A percentile compares a stretch with the other conserved stretches of the same genome.
phyloP scores from a whole-genome alignment of 2,797 vertebrate species.

The Melopsittacus undulatus region DNA sequence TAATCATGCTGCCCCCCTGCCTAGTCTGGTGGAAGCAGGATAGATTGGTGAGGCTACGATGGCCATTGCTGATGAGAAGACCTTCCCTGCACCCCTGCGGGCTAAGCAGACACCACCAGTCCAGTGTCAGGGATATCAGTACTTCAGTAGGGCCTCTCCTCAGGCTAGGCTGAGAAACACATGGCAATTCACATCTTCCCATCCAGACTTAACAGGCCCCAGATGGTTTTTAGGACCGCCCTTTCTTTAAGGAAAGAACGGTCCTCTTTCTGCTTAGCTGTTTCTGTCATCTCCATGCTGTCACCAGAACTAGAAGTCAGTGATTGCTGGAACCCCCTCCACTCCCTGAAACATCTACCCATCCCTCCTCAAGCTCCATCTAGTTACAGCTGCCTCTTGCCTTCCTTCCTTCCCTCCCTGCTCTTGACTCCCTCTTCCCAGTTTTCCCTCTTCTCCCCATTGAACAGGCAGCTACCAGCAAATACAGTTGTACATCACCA shows the following conservation, averaged over 20 bases:
- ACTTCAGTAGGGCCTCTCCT: neutral
- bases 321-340: neutral
- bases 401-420: neutral
- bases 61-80: neutral
- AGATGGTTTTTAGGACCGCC: neutral
- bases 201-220: neutral
- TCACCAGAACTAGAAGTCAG: neutral
- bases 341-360: neutral
- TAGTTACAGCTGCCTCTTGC: neutral
- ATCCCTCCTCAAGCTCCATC: neutral
- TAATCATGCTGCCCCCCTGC: neutral
- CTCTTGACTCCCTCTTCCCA: neutral
- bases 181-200: neutral
- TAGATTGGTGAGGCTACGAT: neutral
- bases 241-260: neutral
- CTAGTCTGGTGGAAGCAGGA: neutral
- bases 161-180: neutral
- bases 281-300: neutral
- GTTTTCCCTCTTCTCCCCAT: neutral
- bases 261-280: neutral
- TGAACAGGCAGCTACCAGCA: neutral
- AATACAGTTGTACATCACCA: neutral
- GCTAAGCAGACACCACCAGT: neutral
- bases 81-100: neutral
- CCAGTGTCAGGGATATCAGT: neutral